Percentiles rank a stretch among this genome's conserved stretches.
Evolutionary conservation across 2,113 vertebrate species (phyloP).

Genomic region (Lonchura striata): DNA sequence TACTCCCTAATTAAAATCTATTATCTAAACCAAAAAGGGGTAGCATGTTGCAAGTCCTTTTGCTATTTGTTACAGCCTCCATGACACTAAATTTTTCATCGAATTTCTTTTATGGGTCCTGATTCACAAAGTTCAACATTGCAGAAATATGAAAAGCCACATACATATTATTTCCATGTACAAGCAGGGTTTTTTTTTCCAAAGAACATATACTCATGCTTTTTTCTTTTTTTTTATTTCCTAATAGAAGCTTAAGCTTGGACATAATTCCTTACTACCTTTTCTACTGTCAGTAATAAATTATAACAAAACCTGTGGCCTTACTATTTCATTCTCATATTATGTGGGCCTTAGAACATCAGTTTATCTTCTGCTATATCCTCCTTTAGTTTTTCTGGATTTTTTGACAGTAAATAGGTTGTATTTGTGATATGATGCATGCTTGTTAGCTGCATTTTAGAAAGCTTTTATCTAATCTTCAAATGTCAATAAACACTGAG

Average conservation of each 20-base stretch:
- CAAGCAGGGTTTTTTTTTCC: background rate
- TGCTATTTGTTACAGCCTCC: background rate
- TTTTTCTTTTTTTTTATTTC: background rate
- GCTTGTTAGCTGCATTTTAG: background rate
- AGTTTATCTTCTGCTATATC: background rate
- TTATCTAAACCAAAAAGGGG: background rate
- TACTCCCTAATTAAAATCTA: background rate
- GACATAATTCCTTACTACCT: background rate
- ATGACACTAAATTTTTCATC: background rate
- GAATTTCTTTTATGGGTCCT: background rate
- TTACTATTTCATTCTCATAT: background rate
- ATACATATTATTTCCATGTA: background rate
- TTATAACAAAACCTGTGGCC: background rate
- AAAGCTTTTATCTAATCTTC: background rate
- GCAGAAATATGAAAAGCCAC: background rate
- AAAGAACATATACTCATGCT: background rate
- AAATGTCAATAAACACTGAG: background rate
- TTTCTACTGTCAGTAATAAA: background rate
- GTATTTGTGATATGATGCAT: background rate
- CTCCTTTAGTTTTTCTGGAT: background rate
- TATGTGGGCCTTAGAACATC: background rate
- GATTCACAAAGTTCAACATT: background rate
- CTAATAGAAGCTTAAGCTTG: background rate
- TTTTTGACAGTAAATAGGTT: background rate
- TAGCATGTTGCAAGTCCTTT: background rate